phyloP scores from a whole-genome alignment of 1,140 invertebrate species.

The Coenobita brevimanus region DNA sequence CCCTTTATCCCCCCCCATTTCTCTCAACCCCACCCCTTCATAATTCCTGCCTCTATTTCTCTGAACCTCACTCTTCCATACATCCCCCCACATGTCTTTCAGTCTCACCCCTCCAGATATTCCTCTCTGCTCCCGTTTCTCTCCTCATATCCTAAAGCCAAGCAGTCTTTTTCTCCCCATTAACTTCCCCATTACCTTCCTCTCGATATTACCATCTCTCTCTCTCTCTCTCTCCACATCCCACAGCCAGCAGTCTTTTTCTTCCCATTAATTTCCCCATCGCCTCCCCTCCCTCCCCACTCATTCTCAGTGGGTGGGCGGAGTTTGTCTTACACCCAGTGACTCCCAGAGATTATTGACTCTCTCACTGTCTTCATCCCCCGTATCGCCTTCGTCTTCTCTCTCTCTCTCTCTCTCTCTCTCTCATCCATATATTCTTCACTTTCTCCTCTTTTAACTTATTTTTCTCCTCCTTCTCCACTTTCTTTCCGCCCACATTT shows the following conservation, averaged over 20 bases:
- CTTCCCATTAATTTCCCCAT: neutral
- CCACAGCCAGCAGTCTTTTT: neutral
- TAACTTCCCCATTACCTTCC: neutral
- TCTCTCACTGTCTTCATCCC: conserved; percentile 11
- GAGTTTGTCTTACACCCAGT: conserved; percentile 32
- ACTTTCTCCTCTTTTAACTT: too few relatives aligned
- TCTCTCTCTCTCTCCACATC: neutral
- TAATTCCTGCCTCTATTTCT: neutral
- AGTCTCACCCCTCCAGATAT: neutral
- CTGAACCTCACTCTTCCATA: neutral
- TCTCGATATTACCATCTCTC: neutral
- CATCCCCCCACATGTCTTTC: neutral
- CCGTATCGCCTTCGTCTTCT: neutral
- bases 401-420: neutral
- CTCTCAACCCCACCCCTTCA: neutral
- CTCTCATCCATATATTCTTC: neutral
- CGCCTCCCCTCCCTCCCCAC: neutral
- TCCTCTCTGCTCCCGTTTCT: neutral
- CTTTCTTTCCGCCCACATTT: neutral
- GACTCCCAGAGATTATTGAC: conserved; percentile 14
- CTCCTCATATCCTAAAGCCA: neutral
- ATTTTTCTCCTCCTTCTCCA: conserved; percentile 23
- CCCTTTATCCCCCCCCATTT: too few relatives aligned
- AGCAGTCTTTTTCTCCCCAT: neutral
- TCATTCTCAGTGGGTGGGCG: neutral